These are phyloP conservation scores for Hermaeophaga mercurialis DNA, from an alignment of 2,888 invertebrate genomes.

Conservation along the genomic window DNA sequence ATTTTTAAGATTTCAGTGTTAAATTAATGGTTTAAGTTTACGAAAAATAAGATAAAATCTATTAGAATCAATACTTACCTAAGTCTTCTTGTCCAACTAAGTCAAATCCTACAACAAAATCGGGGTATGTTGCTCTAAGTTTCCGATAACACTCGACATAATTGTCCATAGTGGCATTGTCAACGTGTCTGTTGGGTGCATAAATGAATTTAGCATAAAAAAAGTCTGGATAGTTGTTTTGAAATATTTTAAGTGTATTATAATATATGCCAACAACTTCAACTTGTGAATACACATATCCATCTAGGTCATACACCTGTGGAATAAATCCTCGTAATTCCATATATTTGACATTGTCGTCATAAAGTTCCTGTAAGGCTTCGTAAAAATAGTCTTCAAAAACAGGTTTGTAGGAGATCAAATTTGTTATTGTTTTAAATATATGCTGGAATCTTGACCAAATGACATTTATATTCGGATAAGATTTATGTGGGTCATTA, in stretches of 20 bases:
- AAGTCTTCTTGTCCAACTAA: conserved; percentile 80
- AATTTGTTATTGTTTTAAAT: conserved; percentile 56
- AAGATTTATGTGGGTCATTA: conserved; percentile 46
- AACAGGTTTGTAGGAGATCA: conserved; percentile 60
- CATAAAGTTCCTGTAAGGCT: conserved; percentile 62
- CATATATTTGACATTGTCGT: conserved; percentile 68
- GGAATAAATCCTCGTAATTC: conserved; percentile 64
- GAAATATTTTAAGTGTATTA: conserved; percentile 60
- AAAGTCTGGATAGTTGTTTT: conserved; percentile 63
- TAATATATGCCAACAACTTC: conserved; percentile 60
- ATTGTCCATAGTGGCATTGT: conserved; percentile 52
- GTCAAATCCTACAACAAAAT: conserved; percentile 78
- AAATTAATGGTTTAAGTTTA: too few relatives aligned
- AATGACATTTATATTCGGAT: conserved; percentile 55
- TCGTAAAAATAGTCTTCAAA: conserved; percentile 63
- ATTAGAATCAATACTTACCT: conserved; percentile 57
- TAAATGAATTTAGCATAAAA: conserved; percentile 66
- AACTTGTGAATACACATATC: conserved; percentile 56
- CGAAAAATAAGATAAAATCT: too few relatives aligned
- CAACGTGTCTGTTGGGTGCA: conserved; percentile 60
- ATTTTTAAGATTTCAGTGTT: too few relatives aligned
- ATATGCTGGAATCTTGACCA: conserved; percentile 62
- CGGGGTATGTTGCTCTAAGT: conserved; percentile 54
- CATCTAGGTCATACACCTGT: conserved; percentile 63
- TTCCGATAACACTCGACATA: conserved; percentile 32